A percentile compares a stretch with the other conserved stretches of the same genome.
Evolutionary conservation across 1,140 invertebrate species (phyloP).

Genomic region (Drosophila tani): DNA sequence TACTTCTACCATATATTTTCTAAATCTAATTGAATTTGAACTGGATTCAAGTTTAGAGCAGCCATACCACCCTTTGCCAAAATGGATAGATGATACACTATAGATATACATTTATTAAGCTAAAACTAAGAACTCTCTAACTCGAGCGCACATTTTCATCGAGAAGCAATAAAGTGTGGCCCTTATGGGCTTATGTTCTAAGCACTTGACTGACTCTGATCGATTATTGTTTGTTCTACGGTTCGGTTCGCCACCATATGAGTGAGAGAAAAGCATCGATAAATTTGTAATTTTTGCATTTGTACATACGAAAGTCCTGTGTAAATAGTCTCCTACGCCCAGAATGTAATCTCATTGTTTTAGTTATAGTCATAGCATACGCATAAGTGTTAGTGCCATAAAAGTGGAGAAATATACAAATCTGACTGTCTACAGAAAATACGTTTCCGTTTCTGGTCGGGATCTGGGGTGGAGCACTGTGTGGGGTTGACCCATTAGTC

Average conservation of each 20-base stretch:
- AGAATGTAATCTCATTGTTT: slow-evolving; percentile 77
- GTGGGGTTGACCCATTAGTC: slow-evolving; percentile 48
- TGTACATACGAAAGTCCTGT: slow-evolving; percentile 2
- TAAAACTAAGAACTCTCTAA: neutral
- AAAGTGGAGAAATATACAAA: slow-evolving; percentile 65
- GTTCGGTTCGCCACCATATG: slow-evolving; percentile 1
- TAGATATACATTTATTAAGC: slow-evolving; percentile 5
- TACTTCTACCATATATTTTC: neutral
- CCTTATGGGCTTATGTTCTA: neutral
- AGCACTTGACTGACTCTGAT: slow-evolving; percentile 4
- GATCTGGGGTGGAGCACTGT: neutral
- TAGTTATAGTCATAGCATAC: slow-evolving; percentile 22
- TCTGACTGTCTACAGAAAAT: slow-evolving; percentile 33
- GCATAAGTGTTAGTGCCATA: slow-evolving; percentile 74
- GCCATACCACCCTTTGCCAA: slow-evolving; percentile 16
- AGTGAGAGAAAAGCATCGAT: slow-evolving; percentile 1
- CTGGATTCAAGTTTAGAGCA: slow-evolving; percentile 16
- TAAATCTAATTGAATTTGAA: slow-evolving; percentile 1
- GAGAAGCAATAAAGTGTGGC: slow-evolving; percentile 16
- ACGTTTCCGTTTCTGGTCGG: slow-evolving; percentile 14
- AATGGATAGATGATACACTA: slow-evolving; percentile 1
- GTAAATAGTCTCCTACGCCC: slow-evolving; percentile 29
- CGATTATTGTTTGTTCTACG: neutral
- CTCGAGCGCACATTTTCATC: neutral
- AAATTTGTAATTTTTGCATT: slow-evolving; percentile 8